Evolutionary conservation across 2,888 invertebrate genomes (phyloP).

Genomic region (Vanessa cardui): DNA sequence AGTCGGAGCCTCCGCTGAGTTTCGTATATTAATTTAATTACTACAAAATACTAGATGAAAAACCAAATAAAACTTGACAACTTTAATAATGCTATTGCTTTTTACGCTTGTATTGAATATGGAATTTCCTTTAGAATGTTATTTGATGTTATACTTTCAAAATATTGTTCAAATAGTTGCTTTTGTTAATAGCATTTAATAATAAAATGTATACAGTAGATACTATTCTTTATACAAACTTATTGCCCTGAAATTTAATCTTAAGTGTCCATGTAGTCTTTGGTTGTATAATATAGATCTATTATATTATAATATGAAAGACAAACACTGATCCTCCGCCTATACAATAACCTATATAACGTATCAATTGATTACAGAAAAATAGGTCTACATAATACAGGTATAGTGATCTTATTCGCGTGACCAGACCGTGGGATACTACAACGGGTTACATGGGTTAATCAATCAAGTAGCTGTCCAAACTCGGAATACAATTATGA

Average conservation of each 20-base stretch:
- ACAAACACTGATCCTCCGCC: constrained; percentile 34
- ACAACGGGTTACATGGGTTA: constrained; percentile 55
- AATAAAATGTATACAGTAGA: not conserved
- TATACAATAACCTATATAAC: constrained; percentile 26
- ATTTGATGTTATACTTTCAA: no score
- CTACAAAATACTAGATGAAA: constrained; percentile 22
- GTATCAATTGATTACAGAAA: constrained; percentile 31
- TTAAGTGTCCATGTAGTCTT: constrained; percentile 10
- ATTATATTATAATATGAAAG: constrained; percentile 34
- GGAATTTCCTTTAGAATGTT: not conserved
- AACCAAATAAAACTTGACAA: constrained; percentile 16
- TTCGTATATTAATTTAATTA: constrained; percentile 31
- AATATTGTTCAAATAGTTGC: no score
- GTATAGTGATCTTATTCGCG: constrained; percentile 60
- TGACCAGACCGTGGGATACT: constrained; percentile 47
- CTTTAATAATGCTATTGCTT: not conserved
- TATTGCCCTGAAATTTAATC: not conserved
- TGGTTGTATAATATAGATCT: constrained; percentile 14
- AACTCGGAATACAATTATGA: constrained; percentile 81
- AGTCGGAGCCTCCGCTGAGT: constrained; percentile 27
- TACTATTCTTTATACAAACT: not conserved
- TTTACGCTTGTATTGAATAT: not conserved
- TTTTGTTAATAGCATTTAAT: no score
- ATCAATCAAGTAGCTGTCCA: constrained; percentile 77
- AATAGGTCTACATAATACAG: constrained; percentile 45